Evolutionary conservation across 2,888 invertebrate species (phyloP), one percentile per base, ranked within the genome.

Genomic region (Euphydryas editha): DNA sequence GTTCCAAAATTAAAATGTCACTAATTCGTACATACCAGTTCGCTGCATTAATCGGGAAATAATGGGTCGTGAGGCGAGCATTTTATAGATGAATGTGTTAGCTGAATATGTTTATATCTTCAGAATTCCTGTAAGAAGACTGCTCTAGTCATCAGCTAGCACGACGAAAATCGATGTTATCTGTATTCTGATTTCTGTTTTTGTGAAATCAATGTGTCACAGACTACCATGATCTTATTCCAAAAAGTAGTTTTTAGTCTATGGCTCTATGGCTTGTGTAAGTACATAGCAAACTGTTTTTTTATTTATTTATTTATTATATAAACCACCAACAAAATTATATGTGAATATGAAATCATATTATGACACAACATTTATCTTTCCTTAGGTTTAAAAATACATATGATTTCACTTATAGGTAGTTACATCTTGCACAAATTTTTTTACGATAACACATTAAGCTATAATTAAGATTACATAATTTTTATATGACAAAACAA

Each of bases 1-100:
- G 17, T 62, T 44, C 30, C n/a, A 46, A 56, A 46, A 47, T 47
- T 6, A 42, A 54, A 39, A 47, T 17, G 15, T 24, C n/a, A 39
- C 0, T 11, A 59, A 51, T 47, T 54, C 0, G 15, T 47, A 65
- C 71, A 75, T 83, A 90, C 91, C 91, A 72, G 86, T 80, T 74
- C 87, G 86, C 70, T 90, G 87, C 70, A 90, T 75, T 44, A 90
- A 77, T 58, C 91, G 83, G 59, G 90, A 86, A 47, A 88, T 74
- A 68, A 87, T 75, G 42, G 84, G 81, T 46, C 91, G 83, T 61
- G 88, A 79, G 59, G 80, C 79, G 67, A 83, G 80, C 91, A 90
- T 91, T 72, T 85, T 66, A n/a, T 17, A 54, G 15, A 18, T 21
- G 17, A 13, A 15, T 47, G n/a, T 39, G 21, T 37, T 0, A 10